phyloP scores from a whole-genome alignment of 2,797 vertebrate genomes.

The Melanogrammus aeglefinus region DNA sequence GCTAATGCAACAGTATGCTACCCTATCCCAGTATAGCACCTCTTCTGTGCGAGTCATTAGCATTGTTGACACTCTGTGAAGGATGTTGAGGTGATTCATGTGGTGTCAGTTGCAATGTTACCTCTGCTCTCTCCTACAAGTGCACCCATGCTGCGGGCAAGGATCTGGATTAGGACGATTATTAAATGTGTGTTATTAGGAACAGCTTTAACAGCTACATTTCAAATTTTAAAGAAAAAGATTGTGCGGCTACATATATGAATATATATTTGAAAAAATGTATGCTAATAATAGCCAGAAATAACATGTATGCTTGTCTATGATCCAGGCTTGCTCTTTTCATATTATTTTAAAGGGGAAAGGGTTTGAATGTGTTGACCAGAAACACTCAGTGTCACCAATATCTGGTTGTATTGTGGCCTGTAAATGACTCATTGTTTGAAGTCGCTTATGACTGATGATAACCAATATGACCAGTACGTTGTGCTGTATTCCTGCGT shows the following conservation, averaged over 20 bases:
- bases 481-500: no score
- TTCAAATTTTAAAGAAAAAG: no score
- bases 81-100: background rate
- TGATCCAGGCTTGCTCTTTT: no score
- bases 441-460: background rate
- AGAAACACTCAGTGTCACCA: no score
- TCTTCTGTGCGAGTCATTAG: background rate
- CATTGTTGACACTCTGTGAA: background rate
- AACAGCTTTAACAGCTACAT: background rate
- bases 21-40: background rate
- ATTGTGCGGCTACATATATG: no score
- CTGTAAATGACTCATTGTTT: background rate
- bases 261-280: no score
- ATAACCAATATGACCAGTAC: background rate
- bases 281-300: no score
- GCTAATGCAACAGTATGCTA: background rate
- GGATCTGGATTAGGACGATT: background rate
- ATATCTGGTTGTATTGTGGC: background rate
- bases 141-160: background rate
- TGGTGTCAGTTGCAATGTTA: background rate
- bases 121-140: background rate
- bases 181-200: background rate
- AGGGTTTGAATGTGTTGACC: no score
- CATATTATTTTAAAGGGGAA: no score
- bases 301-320: no score